A percentile compares a stretch with the other conserved stretches of the same genome.
Evolutionary conservation across 1,140 invertebrate genomes (phyloP).

Genomic region (Drosophila trapezifrons): DNA sequence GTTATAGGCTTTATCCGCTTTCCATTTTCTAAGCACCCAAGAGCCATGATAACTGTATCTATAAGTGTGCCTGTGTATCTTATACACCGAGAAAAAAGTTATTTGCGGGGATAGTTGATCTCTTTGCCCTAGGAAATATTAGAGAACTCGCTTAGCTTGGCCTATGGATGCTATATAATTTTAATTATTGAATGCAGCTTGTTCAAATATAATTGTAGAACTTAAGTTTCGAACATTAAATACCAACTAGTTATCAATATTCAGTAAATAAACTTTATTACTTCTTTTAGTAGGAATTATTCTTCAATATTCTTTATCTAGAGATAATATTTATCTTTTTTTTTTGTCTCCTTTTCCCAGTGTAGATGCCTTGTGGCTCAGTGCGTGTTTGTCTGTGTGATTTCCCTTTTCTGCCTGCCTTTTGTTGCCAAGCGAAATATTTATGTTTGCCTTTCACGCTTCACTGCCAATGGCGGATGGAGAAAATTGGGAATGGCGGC

Average conservation of each 20-base stretch:
- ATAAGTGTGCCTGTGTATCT: slow-evolving; percentile 12
- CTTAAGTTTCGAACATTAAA: too few species aligned
- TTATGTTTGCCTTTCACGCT: slow-evolving; percentile 77
- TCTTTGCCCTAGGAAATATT: neutral
- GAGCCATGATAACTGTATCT: slow-evolving; percentile 65
- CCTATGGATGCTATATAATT: neutral
- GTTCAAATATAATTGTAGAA: too few species aligned
- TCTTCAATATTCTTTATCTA: too few species aligned
- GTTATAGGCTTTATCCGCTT: slow-evolving; percentile 55
- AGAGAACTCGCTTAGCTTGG: neutral
- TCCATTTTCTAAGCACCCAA: slow-evolving; percentile 66
- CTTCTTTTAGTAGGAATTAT: neutral
- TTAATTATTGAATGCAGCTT: too few species aligned
- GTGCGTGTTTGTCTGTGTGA: slow-evolving; percentile 38
- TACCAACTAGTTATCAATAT: too few species aligned
- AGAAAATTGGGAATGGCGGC: slow-evolving; percentile 13
- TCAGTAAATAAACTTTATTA: neutral
- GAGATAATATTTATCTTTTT: neutral
- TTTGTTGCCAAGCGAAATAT: slow-evolving; percentile 74
- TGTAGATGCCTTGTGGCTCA: slow-evolving; percentile 7
- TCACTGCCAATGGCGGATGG: slow-evolving; percentile 17
- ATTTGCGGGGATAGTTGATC: neutral
- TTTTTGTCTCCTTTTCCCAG: neutral
- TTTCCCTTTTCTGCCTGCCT: slow-evolving; percentile 45
- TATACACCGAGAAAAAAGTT: neutral